A percentile compares a stretch with the other conserved stretches of the same genome.
Evolutionary conservation across 2,888 invertebrate genomes (phyloP).

Genomic region (Melikaiella ostensackeni): DNA sequence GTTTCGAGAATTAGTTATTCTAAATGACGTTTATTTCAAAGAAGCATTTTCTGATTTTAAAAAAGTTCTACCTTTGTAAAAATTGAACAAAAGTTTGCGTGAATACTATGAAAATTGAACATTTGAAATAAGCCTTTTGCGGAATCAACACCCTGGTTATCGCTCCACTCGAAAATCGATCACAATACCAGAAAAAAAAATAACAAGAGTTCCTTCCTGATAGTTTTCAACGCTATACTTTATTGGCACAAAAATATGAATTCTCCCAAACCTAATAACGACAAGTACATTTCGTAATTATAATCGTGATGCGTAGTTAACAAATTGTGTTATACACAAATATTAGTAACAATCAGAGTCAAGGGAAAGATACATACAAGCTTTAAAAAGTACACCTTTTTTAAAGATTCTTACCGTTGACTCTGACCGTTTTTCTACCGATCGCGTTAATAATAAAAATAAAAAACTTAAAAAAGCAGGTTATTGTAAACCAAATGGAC

Average conservation of each 20-base stretch:
- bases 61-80: no score
- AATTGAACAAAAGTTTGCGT: no score
- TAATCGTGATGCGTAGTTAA: background rate
- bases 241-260: conserved; percentile 44
- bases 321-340: conserved; percentile 13
- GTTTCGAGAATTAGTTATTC: no score
- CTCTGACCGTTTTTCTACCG: background rate
- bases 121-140: background rate
- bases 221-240: conserved; percentile 34
- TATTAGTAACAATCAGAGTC: background rate
- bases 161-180: background rate
- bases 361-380: background rate
- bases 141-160: background rate
- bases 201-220: conserved; percentile 19
- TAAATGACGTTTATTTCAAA: no score
- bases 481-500: conserved; percentile 14
- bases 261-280: conserved; percentile 23
- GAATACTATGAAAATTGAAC: no score
- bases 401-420: background rate
- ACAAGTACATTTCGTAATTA: conserved; percentile 42
- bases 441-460: conserved; percentile 1
- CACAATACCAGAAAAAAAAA: background rate
- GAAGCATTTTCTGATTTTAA: no score
- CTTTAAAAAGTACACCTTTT: background rate
- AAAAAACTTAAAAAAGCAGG: conserved; percentile 1